Evolutionary conservation across 2,888 invertebrate species (phyloP).

Genomic region (Pseudolycoriella hygida): DNA sequence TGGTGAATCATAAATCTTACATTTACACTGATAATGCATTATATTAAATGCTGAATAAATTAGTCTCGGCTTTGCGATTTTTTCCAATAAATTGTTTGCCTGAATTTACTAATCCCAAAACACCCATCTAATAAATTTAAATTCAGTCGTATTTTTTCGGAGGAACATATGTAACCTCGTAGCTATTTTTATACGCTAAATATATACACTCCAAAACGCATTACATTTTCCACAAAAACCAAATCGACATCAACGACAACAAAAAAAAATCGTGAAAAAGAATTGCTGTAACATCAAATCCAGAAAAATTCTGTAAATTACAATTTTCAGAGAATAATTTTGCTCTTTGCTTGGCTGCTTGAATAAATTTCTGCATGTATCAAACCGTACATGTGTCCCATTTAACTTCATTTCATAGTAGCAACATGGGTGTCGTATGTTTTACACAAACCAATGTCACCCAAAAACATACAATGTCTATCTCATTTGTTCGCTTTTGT

Average conservation of each 20-base stretch:
- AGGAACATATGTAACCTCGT: too few relatives aligned
- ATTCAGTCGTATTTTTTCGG: too few relatives aligned
- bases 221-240: background rate
- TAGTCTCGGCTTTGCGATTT: background rate
- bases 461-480: slow-evolving; percentile 9
- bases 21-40: background rate
- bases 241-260: background rate
- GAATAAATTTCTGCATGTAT: slow-evolving; percentile 2
- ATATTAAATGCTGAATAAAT: background rate
- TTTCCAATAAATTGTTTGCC: too few relatives aligned
- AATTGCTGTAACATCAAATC: background rate
- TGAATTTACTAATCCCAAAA: too few relatives aligned
- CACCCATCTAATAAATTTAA: too few relatives aligned
- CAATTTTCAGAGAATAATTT: background rate
- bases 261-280: background rate
- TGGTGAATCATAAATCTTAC: background rate
- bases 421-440: slow-evolving; percentile 11
- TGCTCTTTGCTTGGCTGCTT: background rate
- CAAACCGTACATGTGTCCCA: slow-evolving; percentile 9
- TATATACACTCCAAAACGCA: background rate
- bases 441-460: slow-evolving; percentile 12
- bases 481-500: slow-evolving; percentile 1
- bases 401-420: slow-evolving; percentile 9
- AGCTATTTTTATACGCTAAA: too few relatives aligned
- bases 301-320: background rate